phyloP scores from a whole-genome alignment of 2,888 invertebrate genomes.

The Trachelus stipa region DNA sequence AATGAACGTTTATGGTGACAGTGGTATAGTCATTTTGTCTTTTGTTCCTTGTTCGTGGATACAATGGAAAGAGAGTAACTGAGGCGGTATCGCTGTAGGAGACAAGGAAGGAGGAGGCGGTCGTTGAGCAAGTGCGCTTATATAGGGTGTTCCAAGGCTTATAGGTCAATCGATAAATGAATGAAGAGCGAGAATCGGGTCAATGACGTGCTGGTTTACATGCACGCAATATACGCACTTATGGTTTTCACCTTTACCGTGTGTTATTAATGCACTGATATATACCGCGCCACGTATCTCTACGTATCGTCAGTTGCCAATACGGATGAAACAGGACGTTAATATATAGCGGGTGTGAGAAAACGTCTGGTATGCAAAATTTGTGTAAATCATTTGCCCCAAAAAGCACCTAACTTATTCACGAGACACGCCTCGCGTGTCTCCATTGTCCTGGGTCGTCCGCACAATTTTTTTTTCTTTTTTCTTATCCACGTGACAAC shows the following conservation, averaged over 20 bases:
- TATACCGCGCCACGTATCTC: neutral
- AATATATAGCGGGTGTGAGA: neutral
- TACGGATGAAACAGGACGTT: neutral
- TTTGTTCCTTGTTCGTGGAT: neutral
- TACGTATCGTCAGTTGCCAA: neutral
- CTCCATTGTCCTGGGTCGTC: neutral
- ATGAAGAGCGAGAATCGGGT: conserved; percentile 22
- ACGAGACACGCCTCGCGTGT: conserved; percentile 1
- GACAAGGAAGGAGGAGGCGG: neutral
- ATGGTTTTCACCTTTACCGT: neutral
- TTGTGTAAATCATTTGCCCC: neutral
- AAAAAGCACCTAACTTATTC: neutral
- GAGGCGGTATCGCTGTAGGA: neutral
- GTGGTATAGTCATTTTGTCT: neutral
- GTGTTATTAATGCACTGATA: neutral
- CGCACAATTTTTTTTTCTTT: neutral
- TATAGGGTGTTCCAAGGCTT: conserved; percentile 8
- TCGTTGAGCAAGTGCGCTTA: neutral
- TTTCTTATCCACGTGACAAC: neutral
- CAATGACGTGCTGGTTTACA: conserved; percentile 11
- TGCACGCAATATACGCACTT: neutral
- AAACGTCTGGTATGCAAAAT: neutral
- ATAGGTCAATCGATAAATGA: conserved; percentile 24
- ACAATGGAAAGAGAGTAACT: neutral
- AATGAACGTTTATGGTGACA: neutral